phyloP scores from a whole-genome alignment of 2,888 invertebrate species.

The Chloroclysta siterata region DNA sequence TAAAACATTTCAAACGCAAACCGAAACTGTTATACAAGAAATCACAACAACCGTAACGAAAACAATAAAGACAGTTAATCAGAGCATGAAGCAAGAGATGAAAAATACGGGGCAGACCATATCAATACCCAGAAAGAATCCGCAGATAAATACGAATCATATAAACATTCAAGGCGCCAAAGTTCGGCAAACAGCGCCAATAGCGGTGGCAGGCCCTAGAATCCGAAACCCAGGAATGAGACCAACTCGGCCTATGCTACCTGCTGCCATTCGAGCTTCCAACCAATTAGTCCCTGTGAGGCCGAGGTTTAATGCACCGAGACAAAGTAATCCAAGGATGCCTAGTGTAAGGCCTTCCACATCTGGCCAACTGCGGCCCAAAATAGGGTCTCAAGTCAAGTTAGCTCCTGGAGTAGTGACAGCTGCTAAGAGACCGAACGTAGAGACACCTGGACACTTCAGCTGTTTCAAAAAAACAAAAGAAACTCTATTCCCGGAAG shows the following conservation, averaged over 20 bases:
- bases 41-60: slow-evolving; percentile 80
- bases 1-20: slow-evolving; percentile 74
- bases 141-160: slow-evolving; percentile 47
- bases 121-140: slow-evolving; percentile 51
- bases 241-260: slow-evolving; percentile 40
- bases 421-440: slow-evolving; percentile 55
- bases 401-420: slow-evolving; percentile 61
- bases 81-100: slow-evolving; percentile 69
- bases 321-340: slow-evolving; percentile 50
- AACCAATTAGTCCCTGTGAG: slow-evolving; percentile 61
- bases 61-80: slow-evolving; percentile 77
- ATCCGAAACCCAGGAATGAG: slow-evolving; percentile 48
- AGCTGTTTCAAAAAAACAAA: slow-evolving; percentile 77
- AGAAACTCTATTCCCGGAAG: slow-evolving; percentile 63
- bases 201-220: slow-evolving; percentile 25
- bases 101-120: slow-evolving; percentile 55
- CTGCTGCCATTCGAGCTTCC: slow-evolving; percentile 47
- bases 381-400: slow-evolving; percentile 60
- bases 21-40: slow-evolving; percentile 77
- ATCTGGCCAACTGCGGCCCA: slow-evolving; percentile 47
- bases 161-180: slow-evolving; percentile 61
- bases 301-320: slow-evolving; percentile 51
- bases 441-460: slow-evolving; percentile 63
- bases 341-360: slow-evolving; percentile 48
- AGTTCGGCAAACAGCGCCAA: slow-evolving; percentile 59